Evolutionary conservation across 2,113 vertebrate species (phyloP), one percentile per base, ranked within the genome.

Genomic region (Osmerus eperlanus): DNA sequence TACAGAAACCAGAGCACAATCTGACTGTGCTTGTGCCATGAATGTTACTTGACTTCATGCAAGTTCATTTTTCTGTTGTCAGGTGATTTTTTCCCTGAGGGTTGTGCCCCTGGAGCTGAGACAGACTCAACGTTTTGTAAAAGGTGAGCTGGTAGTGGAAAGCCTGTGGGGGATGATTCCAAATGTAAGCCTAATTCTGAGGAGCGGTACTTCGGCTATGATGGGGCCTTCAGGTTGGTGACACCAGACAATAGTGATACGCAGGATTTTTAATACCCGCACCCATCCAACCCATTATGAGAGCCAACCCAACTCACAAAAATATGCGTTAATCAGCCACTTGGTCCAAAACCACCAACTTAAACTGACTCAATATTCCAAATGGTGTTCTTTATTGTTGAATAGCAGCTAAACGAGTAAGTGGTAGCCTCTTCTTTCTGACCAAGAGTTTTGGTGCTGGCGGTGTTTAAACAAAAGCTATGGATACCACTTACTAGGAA

Each of bases 101-200:
- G 95, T 83, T 98, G 97, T 70, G 96, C 93, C 73, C 97, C 97
- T 0, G 96, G 96, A 0, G 86, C 95, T 63, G 72, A 91, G 1
- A 51, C 52, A 0, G 3, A 0, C 2, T 96, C 94, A 28, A 61
- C 68, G 0, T 93, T 99, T 61, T 99, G 97, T 68, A 0, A 67
- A 0, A 82, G 94, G 63, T 97, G 96, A 69, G 32, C n/a, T 1
- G 94, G 93, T 0, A 72, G 78, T 2, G 63, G 77, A 0, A 85
- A 71, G 0, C 55, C 0, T 0, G 82, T 90, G 16, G 74, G 77
- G 71, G 89, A 81, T 2, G 63, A 41, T 1, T 9, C 72, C 73
- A 92, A 77, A 52, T 98, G 96, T 1, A 89, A 86, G 0, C 78
- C 93, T 82, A 95, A 19, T 67, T 70, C 86, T 68, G 86, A 87